Base-by-base conservation (phyloP, 2,113 vertebrate genomes). In the Typhlomys cinereus region DNA sequence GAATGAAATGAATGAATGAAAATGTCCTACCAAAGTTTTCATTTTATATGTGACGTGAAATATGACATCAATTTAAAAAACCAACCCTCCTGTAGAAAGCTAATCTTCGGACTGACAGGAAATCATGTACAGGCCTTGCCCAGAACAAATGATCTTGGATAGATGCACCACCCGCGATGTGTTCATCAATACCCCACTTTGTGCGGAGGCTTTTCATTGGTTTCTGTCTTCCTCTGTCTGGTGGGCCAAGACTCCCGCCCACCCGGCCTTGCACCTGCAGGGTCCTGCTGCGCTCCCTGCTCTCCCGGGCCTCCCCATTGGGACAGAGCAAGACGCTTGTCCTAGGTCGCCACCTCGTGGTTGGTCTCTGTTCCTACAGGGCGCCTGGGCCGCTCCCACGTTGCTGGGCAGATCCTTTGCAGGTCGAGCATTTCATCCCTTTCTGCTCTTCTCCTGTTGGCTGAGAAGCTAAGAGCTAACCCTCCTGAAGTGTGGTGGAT, bases 311-410 rank as follows among this genome's bases (percentile, higher is more conserved):
- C n/a, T n/a, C n/a, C n/a, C n/a, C n/a, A n/a, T n/a, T 39, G 50
- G 0, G 0, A 52, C 12, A 0, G 34, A 31, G 23, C 74, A 62
- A 36, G 59, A 91, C 62, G n/a, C 61, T 90, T 93, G 85, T 90
- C 61, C 85, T 91, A 76, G 81, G 52, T 64, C 44, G 2, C 90
- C 95, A 89, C 93, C 95, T 91, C 73, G 25, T 81, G 96, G 88
- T 25, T 7, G 0, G 23, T 34, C 34, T 20, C 4, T 80, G 12
- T 29, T 74, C 92, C 57, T 67, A 79, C 95, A 93, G 5, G 4
- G 36, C 44, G 1, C 34, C 4, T 39, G 14, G 20, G 41, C 52
- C 41, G 1, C 21, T 9, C 29, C 7, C 5, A 2, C 2, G 11
- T 7, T 4, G 7, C 39, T 20, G 17, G 20, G 31, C 64, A 39